Conservation (phyloP, 2,888 invertebrate genomes). For the Abrostola tripartita region DNA sequence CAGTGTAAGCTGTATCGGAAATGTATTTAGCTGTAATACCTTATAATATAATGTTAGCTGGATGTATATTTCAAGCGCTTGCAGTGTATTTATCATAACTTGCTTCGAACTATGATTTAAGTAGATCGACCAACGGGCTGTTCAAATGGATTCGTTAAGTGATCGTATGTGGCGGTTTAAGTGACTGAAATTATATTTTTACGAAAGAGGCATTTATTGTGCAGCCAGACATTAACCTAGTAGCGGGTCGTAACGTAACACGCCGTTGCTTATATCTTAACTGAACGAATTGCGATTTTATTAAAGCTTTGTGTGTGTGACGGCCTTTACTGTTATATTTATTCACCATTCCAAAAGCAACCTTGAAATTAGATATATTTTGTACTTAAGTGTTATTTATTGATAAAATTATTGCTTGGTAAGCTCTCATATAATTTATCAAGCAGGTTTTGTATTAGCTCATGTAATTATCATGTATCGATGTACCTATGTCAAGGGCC, state of each 20-base stretch:
- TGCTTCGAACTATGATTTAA: constrained; percentile 37
- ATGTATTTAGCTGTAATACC: constrained; percentile 1
- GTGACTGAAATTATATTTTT: constrained; percentile 55
- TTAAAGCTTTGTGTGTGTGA: constrained; percentile 8
- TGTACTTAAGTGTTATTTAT: constrained; percentile 58
- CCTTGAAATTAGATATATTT: constrained; percentile 52
- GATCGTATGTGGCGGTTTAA: constrained; percentile 39
- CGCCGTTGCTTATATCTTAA: constrained; percentile 3
- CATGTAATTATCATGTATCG: constrained; percentile 28
- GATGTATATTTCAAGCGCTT: constrained; percentile 36
- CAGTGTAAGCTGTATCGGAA: constrained; percentile 14
- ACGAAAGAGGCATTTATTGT: constrained; percentile 51
- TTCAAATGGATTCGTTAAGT: constrained; percentile 39
- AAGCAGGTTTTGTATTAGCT: constrained; percentile 31
- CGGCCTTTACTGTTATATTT: constrained; percentile 30
- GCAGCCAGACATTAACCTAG: constrained; percentile 20
- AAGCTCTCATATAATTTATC: constrained; percentile 26
- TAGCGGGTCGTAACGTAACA: constrained; percentile 17
- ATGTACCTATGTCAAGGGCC: constrained; percentile 23
- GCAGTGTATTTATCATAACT: constrained; percentile 11
- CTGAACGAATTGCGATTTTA: constrained; percentile 6
- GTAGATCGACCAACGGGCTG: constrained; percentile 35
- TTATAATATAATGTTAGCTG: neutral
- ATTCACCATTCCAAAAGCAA: constrained; percentile 59
- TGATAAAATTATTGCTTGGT: constrained; percentile 45